Base-by-base conservation (phyloP, 2,888 invertebrate species). In the Dendrolimus pini region DNA sequence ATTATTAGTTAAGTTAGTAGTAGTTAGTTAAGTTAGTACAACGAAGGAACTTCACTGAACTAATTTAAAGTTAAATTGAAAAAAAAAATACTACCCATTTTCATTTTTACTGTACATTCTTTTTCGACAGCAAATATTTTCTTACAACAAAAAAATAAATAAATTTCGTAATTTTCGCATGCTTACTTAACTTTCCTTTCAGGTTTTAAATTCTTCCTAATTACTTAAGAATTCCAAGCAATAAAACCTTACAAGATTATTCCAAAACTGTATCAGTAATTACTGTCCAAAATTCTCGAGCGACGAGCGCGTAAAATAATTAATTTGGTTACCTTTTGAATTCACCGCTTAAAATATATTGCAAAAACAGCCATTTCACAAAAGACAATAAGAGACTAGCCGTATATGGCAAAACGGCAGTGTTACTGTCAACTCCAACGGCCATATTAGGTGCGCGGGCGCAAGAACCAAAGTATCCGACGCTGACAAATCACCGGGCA, bases 401-500 rank as follows among this genome's bases (percentile, higher is more conserved):
- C 12, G 12, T 47, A 56, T 56, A 53, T 53, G 53, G 42, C 41
- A 42, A 53, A 53, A 56, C 53, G 9, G 42, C 53, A 18, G 47
- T 47, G 65, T 66, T 70, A 74, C 80, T 77, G 83, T 82, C 83
- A 79, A 68, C 69, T 66, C 62, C 65, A 68, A 66, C 71, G 63
- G 77, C 89, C 88, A 78, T 85, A 83, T 85, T 82, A 71, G 86
- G 86, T 68, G 75, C 75, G 77, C 76, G 70, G 61, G 73, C 79
- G 75, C 75, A 70, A 83, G 81, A 84, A 84, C 75, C 66, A 68
- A 77, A 79, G 80, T 75, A 83, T 81, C 71, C 80, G 76, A 73
- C 75, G 69, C 83, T 86, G 89, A 90, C 89, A 89, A 89, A 89
- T 89, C 83, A 82, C 85, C 74, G 70, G 76, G 77, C 83, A 83